phyloP scores from a whole-genome alignment of 1,140 invertebrate genomes.

The Parasteatoda tepidariorum region DNA sequence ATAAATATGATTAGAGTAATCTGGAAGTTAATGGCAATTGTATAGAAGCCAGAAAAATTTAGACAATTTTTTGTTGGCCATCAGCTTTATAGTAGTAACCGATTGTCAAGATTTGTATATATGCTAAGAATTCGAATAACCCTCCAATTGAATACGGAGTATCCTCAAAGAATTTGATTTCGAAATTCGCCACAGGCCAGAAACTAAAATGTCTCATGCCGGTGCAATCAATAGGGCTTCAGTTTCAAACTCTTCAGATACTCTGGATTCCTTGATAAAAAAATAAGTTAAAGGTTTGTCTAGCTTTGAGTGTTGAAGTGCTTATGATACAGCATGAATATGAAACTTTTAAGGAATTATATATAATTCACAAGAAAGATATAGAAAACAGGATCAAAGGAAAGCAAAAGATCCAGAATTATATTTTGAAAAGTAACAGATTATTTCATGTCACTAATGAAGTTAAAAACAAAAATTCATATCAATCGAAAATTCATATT shows the following conservation, averaged over 20 bases:
- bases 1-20: conserved; percentile 27
- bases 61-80: neutral
- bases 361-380: neutral
- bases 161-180: conserved; percentile 16
- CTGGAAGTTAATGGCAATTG: conserved; percentile 15
- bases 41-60: neutral
- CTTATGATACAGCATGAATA: neutral
- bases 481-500: too few species aligned
- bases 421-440: neutral
- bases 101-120: neutral
- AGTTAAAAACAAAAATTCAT: neutral
- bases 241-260: neutral
- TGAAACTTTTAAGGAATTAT: neutral
- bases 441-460: neutral
- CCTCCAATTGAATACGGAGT: neutral
- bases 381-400: neutral
- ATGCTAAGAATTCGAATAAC: neutral
- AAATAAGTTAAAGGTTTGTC: neutral
- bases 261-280: neutral
- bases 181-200: neutral
- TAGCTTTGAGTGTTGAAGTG: neutral
- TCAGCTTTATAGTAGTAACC: conserved; percentile 24
- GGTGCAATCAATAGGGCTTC: neutral
- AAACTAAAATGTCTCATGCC: neutral
- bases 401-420: neutral